Evolutionary conservation across 2,797 vertebrate genomes (phyloP).

Genomic region (Lycodopsis pacificus): DNA sequence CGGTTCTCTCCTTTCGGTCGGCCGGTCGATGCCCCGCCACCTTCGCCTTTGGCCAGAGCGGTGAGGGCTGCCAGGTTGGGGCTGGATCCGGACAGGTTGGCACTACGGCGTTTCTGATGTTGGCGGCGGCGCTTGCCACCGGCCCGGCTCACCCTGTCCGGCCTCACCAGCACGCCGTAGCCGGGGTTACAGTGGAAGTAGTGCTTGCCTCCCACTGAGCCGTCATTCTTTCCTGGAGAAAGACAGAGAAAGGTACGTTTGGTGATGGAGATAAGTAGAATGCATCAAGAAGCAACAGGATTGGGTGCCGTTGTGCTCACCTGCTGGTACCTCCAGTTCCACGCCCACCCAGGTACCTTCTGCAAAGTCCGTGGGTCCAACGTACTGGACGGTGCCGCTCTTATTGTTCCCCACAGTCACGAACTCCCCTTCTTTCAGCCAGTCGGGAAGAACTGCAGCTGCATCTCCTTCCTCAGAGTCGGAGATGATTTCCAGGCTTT

Average conservation of each 20-base stretch:
- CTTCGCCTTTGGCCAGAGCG: slow-evolving; percentile 81
- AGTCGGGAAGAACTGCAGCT: slow-evolving; percentile 83
- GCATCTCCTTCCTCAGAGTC: slow-evolving; percentile 85
- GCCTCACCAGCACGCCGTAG: slow-evolving; percentile 88
- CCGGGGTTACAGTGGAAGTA: slow-evolving; percentile 96
- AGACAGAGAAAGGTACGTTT: not conserved
- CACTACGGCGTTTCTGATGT: slow-evolving; percentile 73
- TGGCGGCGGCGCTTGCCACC: slow-evolving; percentile 67
- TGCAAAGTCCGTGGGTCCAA: slow-evolving; percentile 93
- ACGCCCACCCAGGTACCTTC: slow-evolving; percentile 95
- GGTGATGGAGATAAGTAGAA: not conserved
- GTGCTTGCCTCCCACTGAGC: slow-evolving; percentile 91
- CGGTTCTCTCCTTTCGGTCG: slow-evolving; percentile 71
- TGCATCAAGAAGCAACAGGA: not conserved
- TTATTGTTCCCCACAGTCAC: slow-evolving; percentile 91
- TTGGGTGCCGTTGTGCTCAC: slow-evolving; percentile 71
- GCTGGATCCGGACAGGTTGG: slow-evolving; percentile 81
- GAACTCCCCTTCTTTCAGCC: slow-evolving; percentile 94
- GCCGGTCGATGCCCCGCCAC: not conserved
- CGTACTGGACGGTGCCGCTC: slow-evolving; percentile 87
- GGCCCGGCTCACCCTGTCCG: slow-evolving; percentile 61
- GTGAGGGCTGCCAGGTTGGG: slow-evolving; percentile 85
- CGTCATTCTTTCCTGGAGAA: slow-evolving; percentile 92
- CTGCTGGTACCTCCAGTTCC: slow-evolving; percentile 93
- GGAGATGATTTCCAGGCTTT: slow-evolving; percentile 84